Conservation (phyloP, 2,113 vertebrate species). For the Nestor notabilis region DNA sequence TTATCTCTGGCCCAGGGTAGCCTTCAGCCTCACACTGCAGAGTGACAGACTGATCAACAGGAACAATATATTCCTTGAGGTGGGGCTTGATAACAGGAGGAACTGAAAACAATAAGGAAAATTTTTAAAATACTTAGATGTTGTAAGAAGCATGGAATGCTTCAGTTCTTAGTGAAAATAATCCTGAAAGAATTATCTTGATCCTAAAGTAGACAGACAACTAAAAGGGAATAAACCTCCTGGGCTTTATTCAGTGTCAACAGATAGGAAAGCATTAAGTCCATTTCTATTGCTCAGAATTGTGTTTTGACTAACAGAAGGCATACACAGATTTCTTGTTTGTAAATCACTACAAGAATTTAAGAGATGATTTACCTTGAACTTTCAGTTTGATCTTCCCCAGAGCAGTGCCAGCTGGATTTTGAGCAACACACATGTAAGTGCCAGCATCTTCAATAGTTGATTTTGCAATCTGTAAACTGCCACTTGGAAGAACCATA, state of each 20-base stretch:
- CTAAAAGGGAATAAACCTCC: neutral
- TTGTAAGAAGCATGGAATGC: neutral
- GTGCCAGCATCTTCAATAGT: slow-evolving; percentile 85
- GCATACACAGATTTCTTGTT: neutral
- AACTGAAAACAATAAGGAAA: slow-evolving; percentile 73
- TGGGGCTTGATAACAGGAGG: slow-evolving; percentile 85
- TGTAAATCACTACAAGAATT: neutral
- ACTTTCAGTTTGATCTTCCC: slow-evolving; percentile 94
- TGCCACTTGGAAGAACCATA: slow-evolving; percentile 83
- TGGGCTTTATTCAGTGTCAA: neutral
- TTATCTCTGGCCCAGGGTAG: slow-evolving; percentile 82
- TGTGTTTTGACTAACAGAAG: neutral
- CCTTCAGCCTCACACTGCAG: slow-evolving; percentile 86
- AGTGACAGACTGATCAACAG: slow-evolving; percentile 85
- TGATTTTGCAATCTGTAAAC: slow-evolving; percentile 87
- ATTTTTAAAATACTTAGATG: neutral
- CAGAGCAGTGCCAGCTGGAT: slow-evolving; percentile 91
- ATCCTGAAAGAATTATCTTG: neutral
- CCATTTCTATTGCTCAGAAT: neutral
- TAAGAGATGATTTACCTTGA: slow-evolving; percentile 80
- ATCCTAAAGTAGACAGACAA: neutral
- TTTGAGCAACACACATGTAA: slow-evolving; percentile 95
- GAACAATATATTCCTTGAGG: slow-evolving; percentile 69
- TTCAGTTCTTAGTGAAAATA: neutral
- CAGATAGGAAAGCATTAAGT: neutral